Percentiles rank a stretch among this genome's conserved stretches.
phyloP scores from a whole-genome alignment of 2,113 vertebrate genomes.

The Rhinolophus ferrumequinum region DNA sequence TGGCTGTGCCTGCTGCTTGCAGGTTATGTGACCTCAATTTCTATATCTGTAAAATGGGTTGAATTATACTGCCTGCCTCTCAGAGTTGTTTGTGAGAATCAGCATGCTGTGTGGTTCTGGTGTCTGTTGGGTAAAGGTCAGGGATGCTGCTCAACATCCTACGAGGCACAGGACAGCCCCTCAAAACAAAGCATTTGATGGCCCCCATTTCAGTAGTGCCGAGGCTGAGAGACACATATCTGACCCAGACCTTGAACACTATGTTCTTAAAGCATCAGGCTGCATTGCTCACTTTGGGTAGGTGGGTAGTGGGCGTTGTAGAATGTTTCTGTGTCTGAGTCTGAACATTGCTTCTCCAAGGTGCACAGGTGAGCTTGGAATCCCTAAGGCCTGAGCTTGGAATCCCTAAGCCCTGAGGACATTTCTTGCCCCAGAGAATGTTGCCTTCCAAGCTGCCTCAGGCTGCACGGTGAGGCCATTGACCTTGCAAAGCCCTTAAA shows the following conservation, averaged over 20 bases:
- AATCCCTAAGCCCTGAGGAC: background rate
- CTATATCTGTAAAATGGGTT: background rate
- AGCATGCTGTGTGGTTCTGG: background rate
- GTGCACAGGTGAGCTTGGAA: background rate
- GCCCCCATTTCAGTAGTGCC: background rate
- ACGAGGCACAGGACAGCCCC: background rate
- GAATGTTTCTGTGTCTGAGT: background rate
- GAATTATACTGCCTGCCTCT: background rate
- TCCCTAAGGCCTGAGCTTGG: background rate
- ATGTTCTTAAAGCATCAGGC: background rate
- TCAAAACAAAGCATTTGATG: background rate
- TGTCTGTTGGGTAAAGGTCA: background rate
- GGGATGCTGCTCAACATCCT: background rate
- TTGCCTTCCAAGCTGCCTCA: background rate
- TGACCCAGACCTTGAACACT: background rate
- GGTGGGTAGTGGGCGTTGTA: background rate
- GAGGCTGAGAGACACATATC: background rate
- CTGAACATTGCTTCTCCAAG: background rate
- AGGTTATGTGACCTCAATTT: background rate
- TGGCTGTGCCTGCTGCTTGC: background rate
- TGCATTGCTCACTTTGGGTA: background rate
- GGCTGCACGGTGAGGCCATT: rapidly evolving
- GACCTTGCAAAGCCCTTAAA: background rate
- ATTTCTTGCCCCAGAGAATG: background rate
- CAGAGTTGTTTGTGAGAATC: background rate